Conservation (phyloP, 2,888 invertebrate genomes). For the Phyllotreta cruciferae region DNA sequence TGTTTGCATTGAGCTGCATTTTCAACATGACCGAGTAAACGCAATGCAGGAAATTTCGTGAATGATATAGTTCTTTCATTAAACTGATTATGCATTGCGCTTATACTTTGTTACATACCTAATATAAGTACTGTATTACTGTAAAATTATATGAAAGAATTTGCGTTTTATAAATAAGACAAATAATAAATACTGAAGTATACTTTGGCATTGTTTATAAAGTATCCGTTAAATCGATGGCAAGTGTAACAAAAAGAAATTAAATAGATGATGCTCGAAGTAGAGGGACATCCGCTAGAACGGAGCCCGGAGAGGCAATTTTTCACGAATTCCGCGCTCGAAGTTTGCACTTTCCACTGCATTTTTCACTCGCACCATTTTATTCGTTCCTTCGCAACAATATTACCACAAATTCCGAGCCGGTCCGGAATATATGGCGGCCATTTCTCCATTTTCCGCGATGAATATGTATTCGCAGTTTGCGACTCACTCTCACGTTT, state of each 20-base stretch:
- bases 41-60: too few relatives aligned
- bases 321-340: slow-evolving; percentile 17
- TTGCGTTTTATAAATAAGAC: too few relatives aligned
- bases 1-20: too few relatives aligned
- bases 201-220: too few relatives aligned
- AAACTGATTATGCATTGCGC: too few relatives aligned
- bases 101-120: too few relatives aligned
- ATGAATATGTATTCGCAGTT: slow-evolving; percentile 22
- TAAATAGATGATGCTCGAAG: slow-evolving; percentile 7
- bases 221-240: too few relatives aligned
- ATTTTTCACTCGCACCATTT: slow-evolving; percentile 17
- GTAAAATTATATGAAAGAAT: too few relatives aligned
- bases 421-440: slow-evolving; percentile 9
- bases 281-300: background rate
- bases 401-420: slow-evolving; percentile 21
- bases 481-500: slow-evolving; percentile 23
- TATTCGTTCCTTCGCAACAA: slow-evolving; percentile 22
- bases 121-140: too few relatives aligned
- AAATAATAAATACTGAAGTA: too few relatives aligned
- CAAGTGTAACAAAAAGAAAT: background rate
- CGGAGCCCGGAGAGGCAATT: background rate
- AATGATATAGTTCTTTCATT: too few relatives aligned
- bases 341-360: slow-evolving; percentile 18
- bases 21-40: too few relatives aligned
- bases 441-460: slow-evolving; percentile 17